Base-by-base conservation (phyloP, 2,797 vertebrate genomes). In the Sitta carolinensis region DNA sequence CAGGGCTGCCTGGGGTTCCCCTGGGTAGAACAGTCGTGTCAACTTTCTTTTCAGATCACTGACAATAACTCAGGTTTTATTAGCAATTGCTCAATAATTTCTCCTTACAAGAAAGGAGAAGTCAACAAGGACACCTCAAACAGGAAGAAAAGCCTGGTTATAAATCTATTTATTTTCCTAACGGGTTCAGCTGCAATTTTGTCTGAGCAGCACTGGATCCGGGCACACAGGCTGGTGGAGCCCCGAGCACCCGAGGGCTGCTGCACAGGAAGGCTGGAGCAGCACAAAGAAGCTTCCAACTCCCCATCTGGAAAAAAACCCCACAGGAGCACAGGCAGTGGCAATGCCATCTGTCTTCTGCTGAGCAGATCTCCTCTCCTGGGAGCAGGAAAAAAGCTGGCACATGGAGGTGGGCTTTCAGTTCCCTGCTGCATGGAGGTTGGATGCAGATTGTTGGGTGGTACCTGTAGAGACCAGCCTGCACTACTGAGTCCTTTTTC, bases 231-330 rank as follows among this genome's bases (percentile, higher is more conserved):
- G 6, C 81, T 72, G 90, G 73, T 91, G 69, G 78, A 73, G 93
- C 89, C 91, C 79, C 0, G 2, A 73, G 88, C 61, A 16, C 74
- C 50, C 9, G 1, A 64, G 84, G 76, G 92, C 89, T 96, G 89
- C 90, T 77, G 83, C 73, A 59, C 62, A 88, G 77, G 82, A 66
- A 91, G 52, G 79, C 84, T 89, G 85, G 18, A 77, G 89, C 92
- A 76, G 82, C 89, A 87, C 82, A 90, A 91, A 94, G 84, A 62
- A 43, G 48, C 87, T 95, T 94, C 95, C 77, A 94, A 54, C 45
- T 84, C 92, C 92, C 94, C 95, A 92, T 94, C 89, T 97, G 96
- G 91, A 91, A 90, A 76, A 97, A 95, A 63, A 57, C 78, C 94
- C 78, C 87, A 61, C 89, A 94, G 95, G 94, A 96, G 73, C 64